Conservation (phyloP, 2,888 invertebrate species). For the Apoda limacodes region DNA sequence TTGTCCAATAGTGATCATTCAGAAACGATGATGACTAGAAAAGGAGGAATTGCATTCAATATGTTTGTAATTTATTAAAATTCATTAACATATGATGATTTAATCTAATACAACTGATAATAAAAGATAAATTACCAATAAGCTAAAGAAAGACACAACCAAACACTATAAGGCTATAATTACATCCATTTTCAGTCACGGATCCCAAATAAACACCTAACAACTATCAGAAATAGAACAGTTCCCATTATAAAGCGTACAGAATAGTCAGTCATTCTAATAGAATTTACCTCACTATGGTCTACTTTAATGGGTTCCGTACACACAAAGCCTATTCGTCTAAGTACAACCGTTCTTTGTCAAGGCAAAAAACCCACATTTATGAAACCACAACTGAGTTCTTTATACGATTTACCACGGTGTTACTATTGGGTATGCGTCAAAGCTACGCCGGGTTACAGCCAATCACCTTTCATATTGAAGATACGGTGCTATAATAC, state of each 20-base stretch:
- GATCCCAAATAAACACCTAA: too few species aligned
- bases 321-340: conserved; percentile 40
- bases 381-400: conserved; percentile 32
- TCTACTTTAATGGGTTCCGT: conserved; percentile 41
- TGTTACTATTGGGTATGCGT: conserved; percentile 34
- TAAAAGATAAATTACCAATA: too few species aligned
- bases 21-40: too few species aligned
- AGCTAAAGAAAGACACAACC: too few species aligned
- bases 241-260: conserved; percentile 27
- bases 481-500: conserved; percentile 21
- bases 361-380: conserved; percentile 34
- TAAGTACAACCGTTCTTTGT: conserved; percentile 29
- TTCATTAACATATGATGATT: too few species aligned
- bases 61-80: too few species aligned
- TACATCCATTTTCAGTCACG: too few species aligned
- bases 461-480: conserved; percentile 39
- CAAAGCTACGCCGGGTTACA: conserved; percentile 26
- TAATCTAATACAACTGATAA: too few species aligned
- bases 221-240: too few species aligned
- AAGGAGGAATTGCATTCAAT: too few species aligned
- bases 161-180: too few species aligned
- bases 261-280: conserved; percentile 34
- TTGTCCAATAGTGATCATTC: too few species aligned
- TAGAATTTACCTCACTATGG: conserved; percentile 29
- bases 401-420: conserved; percentile 41